Evolutionary conservation across 2,113 vertebrate genomes (phyloP), one percentile per base, ranked within the genome.

Genomic region (Oncorhynchus kisutch): DNA sequence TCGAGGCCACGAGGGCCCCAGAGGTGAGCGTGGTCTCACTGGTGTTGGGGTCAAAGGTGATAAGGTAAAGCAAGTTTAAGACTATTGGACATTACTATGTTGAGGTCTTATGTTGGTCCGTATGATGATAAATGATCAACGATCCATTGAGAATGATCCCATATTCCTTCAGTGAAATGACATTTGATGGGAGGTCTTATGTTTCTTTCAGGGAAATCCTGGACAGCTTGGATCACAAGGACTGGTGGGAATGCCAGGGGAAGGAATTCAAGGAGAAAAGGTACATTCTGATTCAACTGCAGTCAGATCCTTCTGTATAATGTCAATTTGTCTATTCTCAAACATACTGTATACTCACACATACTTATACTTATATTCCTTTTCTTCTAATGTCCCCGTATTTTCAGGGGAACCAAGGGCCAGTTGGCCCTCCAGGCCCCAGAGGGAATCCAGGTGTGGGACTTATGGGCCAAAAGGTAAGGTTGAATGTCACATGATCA

Each of bases 31-130:
- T 65, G 96, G 96, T 79, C 79, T 29, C 1, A 81, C 91, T 64
- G 96, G 95, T 48, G 67, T 85, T 3, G 91, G 90, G 65, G 71
- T 94, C 76, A 96, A 95, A 93, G 96, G 96, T 69, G 94, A 95
- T 71, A 96, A 96, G 95, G 96, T 98, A 74, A 67, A 25, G 64
- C 8, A 66, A 45, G 39, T 45, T 45, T 45, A 45, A 45, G 39
- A 45, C 39, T 45, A 45, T 45, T 45, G 39, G 39, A 45, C 9
- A 45, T 45, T 45, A 11, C 39, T 45, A 45, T 45, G 39, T 11
- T 45, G 39, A 54, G 51, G 51, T 54, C 51, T 54, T 14, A 54
- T 6, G 5, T 2, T 62, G 8, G 5, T 8, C 6, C 16, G 59
- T 22, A 22, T 62, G 59, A 22, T 8, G n/a, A 22, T 22, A 54